phyloP scores from a whole-genome alignment of 1,140 invertebrate genomes.

The Pygmarrhopalites habei region DNA sequence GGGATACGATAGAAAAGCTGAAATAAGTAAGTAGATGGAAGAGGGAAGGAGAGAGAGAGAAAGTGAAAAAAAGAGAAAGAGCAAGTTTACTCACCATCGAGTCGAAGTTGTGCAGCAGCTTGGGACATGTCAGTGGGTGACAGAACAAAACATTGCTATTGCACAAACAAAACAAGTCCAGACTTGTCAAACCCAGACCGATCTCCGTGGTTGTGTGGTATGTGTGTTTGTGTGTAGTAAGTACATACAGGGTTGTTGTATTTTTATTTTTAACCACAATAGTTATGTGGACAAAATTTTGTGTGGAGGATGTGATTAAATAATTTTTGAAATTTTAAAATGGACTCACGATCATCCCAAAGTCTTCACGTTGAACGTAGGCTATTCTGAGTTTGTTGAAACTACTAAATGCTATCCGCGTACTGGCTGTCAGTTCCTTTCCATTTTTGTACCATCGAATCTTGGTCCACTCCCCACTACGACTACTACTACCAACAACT shows the following conservation, averaged over 20 bases:
- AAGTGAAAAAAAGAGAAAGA: too few species aligned
- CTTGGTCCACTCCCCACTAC: neutral
- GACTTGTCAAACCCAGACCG: too few species aligned
- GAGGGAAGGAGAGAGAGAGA: neutral
- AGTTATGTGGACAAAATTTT: too few species aligned
- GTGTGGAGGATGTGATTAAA: too few species aligned
- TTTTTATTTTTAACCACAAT: too few species aligned
- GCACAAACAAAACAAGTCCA: too few species aligned
- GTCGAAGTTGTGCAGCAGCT: slow-evolving; percentile 66
- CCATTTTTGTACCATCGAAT: slow-evolving; percentile 53
- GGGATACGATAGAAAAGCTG: too few species aligned
- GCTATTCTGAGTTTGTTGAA: slow-evolving; percentile 58
- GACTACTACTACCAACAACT: neutral
- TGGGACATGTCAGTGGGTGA: slow-evolving; percentile 70
- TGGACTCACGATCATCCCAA: slow-evolving; percentile 84
- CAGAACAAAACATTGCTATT: slow-evolving; percentile 61
- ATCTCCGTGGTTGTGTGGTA: too few species aligned
- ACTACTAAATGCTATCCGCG: slow-evolving; percentile 40
- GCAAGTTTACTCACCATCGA: slow-evolving; percentile 57
- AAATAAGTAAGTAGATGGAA: too few species aligned
- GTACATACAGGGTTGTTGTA: too few species aligned
- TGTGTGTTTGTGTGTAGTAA: too few species aligned
- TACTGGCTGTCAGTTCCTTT: slow-evolving; percentile 48
- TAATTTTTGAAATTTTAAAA: too few species aligned
- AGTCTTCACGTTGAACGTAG: slow-evolving; percentile 63